These are phyloP conservation scores for Mareca strepera DNA, from an alignment of 2,797 vertebrate genomes.

Conservation along the genomic window DNA sequence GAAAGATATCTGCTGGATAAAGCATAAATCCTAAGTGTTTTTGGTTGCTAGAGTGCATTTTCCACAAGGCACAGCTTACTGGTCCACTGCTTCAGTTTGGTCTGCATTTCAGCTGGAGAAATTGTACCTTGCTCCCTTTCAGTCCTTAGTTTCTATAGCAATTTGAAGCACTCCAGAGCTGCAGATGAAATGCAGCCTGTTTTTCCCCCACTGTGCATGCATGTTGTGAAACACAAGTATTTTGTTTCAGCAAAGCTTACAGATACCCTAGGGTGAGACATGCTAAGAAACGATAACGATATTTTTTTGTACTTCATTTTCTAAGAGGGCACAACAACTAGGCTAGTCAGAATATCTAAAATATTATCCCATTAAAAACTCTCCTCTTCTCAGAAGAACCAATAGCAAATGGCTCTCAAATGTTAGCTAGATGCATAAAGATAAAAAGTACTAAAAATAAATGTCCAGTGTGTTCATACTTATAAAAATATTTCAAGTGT, in stretches of 20 bases:
- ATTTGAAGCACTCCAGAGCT: neutral
- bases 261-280: neutral
- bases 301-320: neutral
- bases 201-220: neutral
- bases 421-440: neutral
- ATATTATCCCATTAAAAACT: neutral
- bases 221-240: neutral
- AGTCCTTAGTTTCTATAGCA: neutral
- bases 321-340: neutral
- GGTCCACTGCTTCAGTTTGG: neutral
- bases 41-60: neutral
- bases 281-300: neutral
- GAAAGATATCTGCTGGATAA: neutral
- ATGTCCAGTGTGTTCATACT: neutral
- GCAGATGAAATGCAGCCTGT: neutral
- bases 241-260: neutral
- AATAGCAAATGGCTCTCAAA: neutral
- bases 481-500: neutral
- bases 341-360: neutral
- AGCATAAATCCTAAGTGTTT: neutral
- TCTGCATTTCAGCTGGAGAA: neutral
- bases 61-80: neutral
- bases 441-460: neutral
- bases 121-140: neutral
- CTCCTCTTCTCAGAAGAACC: neutral